Base-by-base conservation (phyloP, 37 sponge, comb jelly and placozoan species). In the Spongia lamella region DNA sequence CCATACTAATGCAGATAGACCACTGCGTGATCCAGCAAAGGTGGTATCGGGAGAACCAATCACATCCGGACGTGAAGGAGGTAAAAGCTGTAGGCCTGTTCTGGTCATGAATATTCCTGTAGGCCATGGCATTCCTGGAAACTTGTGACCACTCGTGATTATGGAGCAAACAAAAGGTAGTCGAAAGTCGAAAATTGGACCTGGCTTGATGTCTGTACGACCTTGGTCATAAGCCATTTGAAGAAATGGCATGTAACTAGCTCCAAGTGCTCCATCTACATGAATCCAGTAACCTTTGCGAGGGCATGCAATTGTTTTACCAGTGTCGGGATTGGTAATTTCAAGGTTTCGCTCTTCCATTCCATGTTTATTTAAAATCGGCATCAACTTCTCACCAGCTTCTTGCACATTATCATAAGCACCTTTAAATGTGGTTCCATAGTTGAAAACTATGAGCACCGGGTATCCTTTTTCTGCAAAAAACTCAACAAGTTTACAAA, bases 351-450 rank as follows among this genome's bases (percentile, higher is more conserved):
- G 33, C 35, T 63, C 34, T 5, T 54, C 1, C 58, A 31, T 55
- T 4, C 56, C 56, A 4, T 72, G 15, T 9, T 43, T 51, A 3
- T 50, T 70, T 0, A 72, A 1, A 29, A 54, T 35, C 0, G 31
- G 30, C 37, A 54, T n/a, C 4, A 77, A n/a, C 24, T 13, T 15
- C 7, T 9, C 15, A 26, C 56, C 67, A 15, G 39, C 78, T 32
- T 1, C 36, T 19, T 65, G 66, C 21, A 77, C 78, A 36, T 64
- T 38, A 16, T 77, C 78, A 25, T 77, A 77, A 1, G 54, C 67
- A 0, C 78, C 78, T 32, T 77, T 77, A 24, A 77, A 77, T 0
- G 78, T 77, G 32, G 78, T 31, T 3, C 78, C 78, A 26, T 53
- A 77, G 37, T 77, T 77, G 67, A 77, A 56, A 17, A 77, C 53